Evolutionary conservation across 2,888 invertebrate species (phyloP), one percentile per base, ranked within the genome.

Genomic region (Conus canariensis): DNA sequence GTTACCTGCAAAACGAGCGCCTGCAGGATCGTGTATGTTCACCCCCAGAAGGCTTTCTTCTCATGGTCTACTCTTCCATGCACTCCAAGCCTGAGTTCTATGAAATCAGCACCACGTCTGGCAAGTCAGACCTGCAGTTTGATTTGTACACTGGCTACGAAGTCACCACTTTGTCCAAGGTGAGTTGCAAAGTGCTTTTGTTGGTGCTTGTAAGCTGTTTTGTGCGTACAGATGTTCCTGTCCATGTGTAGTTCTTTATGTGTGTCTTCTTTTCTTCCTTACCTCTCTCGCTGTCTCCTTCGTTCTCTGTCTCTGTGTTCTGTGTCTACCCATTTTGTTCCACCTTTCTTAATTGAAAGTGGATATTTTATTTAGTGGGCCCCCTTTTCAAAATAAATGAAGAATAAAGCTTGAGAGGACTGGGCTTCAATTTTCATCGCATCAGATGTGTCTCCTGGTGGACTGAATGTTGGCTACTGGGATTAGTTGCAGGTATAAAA

Each of bases 21-120:
- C 93, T 96, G 25, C 93, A 95, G 90, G 95, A 96, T 92, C 95
- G 96, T 95, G 95, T 96, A 9, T 95, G 95, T 92, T 88, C 90
- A 25, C 95, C 95, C 8, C 95, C 96, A n/a, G 95, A 96, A 85
- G 93, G 94, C 16, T 96, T 96, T 91, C 93, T 96, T 30, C 91
- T 96, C 64, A 94, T 96, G 87, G 92, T 96, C 60, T 96, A 95
- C 91, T 95, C 94, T 83, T 93, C 94, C 10, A 92, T 94, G 70
- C 95, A 95, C 90, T 95, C 95, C 12, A 93, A 94, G 88, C 95
- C 95, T 16, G 95, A 96, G 92, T 96, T 95, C 92, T 96, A 95
- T 92, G 95, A 95, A 88, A 94, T 95, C 87, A 88, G 88, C 22
- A 93, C 94, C 19, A 86, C 91, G 22, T 92, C 93, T 10, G 94